Base-by-base conservation (phyloP, 2,113 vertebrate species). In the Embiotoca jacksoni region DNA sequence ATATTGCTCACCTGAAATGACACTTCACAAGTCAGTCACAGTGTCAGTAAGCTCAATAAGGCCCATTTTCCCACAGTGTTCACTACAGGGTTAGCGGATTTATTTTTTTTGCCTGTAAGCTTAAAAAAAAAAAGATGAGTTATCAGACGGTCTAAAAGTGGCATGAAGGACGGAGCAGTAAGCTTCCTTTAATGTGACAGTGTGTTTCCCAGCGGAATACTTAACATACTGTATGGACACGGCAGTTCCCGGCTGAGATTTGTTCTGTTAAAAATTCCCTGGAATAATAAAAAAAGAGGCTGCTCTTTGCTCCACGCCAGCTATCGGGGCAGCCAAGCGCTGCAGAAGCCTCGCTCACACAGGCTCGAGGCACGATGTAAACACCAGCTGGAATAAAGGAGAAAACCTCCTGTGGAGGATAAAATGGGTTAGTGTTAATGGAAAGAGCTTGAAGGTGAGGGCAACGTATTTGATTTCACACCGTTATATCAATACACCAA, bases 401-500 rank as follows among this genome's bases (percentile, higher is more conserved):
- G 53, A 64, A 63, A 39, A 69, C 85, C 60, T 77, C 59, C 61
- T 52, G 49, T 1, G 32, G 73, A 71, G 71, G 70, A 81, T 62
- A 77, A 79, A 79, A 88, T 30, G 53, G 80, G 67, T 87, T 68
- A 78, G 14, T 1, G 8, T 68, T 74, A 78, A 84, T 75, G 53
- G 60, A 87, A 86, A 54, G 65, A 67, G 62, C 79, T 69, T 76
- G 68, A 79, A 79, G 69, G 54, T 69, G 49, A 72, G 64, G 72
- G 64, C 69, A 82, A 59, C n/a, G 59, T 52, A 66, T 78, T 81
- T 66, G 50, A 69, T 75, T 74, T 65, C 15, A 72, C 65, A 62
- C 75, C 23, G 72, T 81, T 83, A 83, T 73, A 83, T 78, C 79
- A 53, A 88, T 78, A 78, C 66, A 64, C 46, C 56, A 59, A 80